A percentile compares a stretch with the other conserved stretches of the same genome.
Conservation (phyloP, 2,888 invertebrate genomes). For the Lycia hirtaria region DNA sequence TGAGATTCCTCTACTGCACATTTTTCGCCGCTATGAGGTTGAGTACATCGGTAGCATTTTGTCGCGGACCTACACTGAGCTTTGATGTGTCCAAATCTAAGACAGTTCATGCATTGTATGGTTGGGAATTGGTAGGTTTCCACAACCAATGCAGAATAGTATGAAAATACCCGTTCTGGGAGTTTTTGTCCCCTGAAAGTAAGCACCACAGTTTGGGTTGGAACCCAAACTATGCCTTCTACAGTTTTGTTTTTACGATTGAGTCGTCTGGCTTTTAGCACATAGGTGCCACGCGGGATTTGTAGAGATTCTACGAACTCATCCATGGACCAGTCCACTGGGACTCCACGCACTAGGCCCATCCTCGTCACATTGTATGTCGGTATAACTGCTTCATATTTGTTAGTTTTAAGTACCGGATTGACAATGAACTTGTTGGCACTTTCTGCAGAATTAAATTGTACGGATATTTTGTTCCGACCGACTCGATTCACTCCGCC, state of each 20-base stretch:
- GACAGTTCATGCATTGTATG: not conserved
- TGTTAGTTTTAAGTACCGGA: not conserved
- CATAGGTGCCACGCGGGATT: not conserved
- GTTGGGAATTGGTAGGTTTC: not conserved
- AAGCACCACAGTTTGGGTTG: not conserved
- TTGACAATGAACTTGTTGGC: not conserved
- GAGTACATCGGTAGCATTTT: not conserved
- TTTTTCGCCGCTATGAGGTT: not conserved
- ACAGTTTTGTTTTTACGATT: not conserved
- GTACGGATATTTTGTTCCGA: not conserved
- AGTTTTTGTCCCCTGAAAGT: not conserved
- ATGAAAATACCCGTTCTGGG: not conserved
- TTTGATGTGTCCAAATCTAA: not conserved
- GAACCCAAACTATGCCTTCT: not conserved
- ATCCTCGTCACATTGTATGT: not conserved
- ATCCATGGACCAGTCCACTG: not conserved
- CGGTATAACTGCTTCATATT: not conserved
- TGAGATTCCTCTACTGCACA: not conserved
- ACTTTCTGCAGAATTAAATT: not conserved
- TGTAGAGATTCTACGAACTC: not conserved
- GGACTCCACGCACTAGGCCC: not conserved
- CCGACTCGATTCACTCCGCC: not conserved
- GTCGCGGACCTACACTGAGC: not conserved
- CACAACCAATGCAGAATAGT: not conserved
- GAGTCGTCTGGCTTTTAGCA: not conserved